Evolutionary conservation across 2,797 vertebrate species (phyloP).

Genomic region (Tangara arthus): DNA sequence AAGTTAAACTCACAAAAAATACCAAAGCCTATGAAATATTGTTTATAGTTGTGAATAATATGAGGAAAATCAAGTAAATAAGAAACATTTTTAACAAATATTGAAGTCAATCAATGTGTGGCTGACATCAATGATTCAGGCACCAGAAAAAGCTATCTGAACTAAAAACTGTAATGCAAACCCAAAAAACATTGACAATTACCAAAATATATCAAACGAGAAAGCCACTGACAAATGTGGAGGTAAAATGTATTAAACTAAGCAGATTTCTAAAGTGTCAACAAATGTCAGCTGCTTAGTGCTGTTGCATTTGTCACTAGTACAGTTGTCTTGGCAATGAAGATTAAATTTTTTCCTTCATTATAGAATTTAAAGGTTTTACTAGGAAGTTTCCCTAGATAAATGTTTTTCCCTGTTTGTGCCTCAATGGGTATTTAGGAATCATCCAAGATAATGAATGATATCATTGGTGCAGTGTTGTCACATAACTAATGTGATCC

Average conservation of each 20-base stretch:
- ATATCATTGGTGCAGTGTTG: background rate
- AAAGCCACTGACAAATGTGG: background rate
- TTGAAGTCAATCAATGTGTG: background rate
- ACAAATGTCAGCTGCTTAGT: background rate
- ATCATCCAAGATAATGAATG: background rate
- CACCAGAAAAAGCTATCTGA: slow-evolving; percentile 14
- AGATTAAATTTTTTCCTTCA: slow-evolving; percentile 46
- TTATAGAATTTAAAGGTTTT: slow-evolving; percentile 41
- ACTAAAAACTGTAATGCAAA: background rate
- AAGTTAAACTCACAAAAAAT: background rate
- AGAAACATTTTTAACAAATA: background rate
- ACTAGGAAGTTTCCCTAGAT: background rate
- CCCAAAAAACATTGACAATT: slow-evolving; percentile 12
- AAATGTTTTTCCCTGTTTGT: slow-evolving; percentile 24
- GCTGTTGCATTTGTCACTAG: slow-evolving; percentile 11
- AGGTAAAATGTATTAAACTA: background rate
- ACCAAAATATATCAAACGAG: slow-evolving; percentile 12
- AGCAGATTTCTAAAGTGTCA: background rate
- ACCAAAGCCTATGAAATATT: slow-evolving; percentile 11
- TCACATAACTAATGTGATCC: background rate
- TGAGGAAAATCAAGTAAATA: background rate
- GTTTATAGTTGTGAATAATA: slow-evolving; percentile 17
- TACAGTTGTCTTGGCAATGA: slow-evolving; percentile 7
- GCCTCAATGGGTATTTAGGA: slow-evolving; percentile 16
- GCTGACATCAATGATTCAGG: slow-evolving; percentile 5